These are phyloP conservation scores for Ctenicera cuprea DNA, from an alignment of 2,888 invertebrate genomes.

Conservation along the genomic window DNA sequence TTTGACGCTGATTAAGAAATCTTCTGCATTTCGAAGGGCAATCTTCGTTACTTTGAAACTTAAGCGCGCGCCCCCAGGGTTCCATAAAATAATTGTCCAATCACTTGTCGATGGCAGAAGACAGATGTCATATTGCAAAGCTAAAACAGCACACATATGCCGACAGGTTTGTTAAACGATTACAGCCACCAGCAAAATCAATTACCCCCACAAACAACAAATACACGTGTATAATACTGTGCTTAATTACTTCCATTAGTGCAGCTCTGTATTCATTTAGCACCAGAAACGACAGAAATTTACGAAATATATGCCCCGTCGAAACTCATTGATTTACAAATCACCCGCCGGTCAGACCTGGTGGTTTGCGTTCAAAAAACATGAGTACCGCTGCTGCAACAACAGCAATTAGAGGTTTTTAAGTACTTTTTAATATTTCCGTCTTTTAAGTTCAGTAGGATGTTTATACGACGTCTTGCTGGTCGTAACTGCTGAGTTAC, in stretches of 20 bases:
- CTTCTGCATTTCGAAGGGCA: too few species aligned
- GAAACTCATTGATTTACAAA: conserved; percentile 36
- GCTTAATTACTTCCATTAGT: conserved; percentile 43
- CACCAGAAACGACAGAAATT: conserved; percentile 33
- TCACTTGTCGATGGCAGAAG: too few species aligned
- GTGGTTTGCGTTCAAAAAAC: conserved; percentile 3
- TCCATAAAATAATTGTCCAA: too few species aligned
- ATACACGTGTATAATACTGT: conserved; percentile 40
- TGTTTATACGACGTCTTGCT: conserved; percentile 7
- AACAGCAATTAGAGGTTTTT: conserved; percentile 19
- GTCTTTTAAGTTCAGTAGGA: conserved; percentile 4
- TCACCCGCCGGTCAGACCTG: conserved; percentile 15
- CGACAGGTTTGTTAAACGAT: conserved; percentile 32
- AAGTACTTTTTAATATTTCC: conserved; percentile 30
- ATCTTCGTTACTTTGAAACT: too few species aligned
- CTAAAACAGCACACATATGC: background rate
- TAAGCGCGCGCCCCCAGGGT: too few species aligned
- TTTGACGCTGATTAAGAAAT: too few species aligned
- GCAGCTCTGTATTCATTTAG: conserved; percentile 39
- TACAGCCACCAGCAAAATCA: conserved; percentile 32
- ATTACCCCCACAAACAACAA: conserved; percentile 33
- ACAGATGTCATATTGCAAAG: background rate
- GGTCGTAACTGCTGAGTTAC: background rate
- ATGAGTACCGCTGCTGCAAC: conserved; percentile 9
- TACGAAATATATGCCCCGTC: conserved; percentile 22